Evolutionary conservation across 2,113 vertebrate genomes (phyloP).

Genomic region (Myotis yumanensis): DNA sequence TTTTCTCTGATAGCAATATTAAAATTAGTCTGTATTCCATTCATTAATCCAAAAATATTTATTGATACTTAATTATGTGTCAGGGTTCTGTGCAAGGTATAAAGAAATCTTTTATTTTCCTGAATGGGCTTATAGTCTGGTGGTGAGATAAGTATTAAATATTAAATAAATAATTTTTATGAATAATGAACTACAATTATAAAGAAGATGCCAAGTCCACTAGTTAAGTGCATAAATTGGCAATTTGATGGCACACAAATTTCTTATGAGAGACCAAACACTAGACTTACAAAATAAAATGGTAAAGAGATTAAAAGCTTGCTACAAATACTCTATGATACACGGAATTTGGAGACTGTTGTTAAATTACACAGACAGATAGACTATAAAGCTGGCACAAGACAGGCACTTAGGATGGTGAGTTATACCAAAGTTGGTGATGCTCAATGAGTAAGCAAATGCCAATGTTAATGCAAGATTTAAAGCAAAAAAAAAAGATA

Average conservation of each 20-base stretch:
- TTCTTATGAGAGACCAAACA: neutral
- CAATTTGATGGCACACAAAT: neutral
- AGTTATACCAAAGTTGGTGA: neutral
- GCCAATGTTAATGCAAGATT: neutral
- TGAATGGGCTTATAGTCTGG: neutral
- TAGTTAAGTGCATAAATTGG: neutral
- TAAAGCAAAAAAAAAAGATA: neutral
- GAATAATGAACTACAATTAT: neutral
- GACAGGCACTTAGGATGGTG: neutral
- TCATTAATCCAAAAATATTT: neutral
- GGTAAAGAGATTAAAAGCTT: neutral
- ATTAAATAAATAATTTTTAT: conserved; percentile 6
- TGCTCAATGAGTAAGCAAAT: neutral
- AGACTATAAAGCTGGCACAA: neutral
- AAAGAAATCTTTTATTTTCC: neutral
- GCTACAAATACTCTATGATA: neutral
- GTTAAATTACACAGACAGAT: neutral
- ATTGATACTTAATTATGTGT: neutral
- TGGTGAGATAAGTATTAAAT: neutral
- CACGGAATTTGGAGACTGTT: neutral
- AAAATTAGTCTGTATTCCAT: neutral
- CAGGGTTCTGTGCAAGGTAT: neutral
- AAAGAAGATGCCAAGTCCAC: neutral
- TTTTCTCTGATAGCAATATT: neutral
- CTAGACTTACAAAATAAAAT: neutral